Conservation (phyloP, 1,140 invertebrate species). For the Macrosteles quadrilineatus region DNA sequence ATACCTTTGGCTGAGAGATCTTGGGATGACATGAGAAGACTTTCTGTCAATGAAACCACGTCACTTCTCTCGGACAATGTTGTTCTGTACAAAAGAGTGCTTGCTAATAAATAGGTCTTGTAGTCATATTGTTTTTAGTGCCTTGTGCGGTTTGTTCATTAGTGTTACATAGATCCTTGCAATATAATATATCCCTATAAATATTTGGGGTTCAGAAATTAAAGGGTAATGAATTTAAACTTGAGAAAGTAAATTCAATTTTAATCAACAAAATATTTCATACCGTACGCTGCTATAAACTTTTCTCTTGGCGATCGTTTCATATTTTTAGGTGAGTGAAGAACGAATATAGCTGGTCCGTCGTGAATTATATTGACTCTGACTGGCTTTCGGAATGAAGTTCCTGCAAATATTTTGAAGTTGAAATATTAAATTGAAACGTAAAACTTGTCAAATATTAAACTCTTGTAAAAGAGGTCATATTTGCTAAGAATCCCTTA, state of each 20-base stretch:
- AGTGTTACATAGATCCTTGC: too few species aligned
- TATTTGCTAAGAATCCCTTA: too few species aligned
- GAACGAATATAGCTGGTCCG: background rate
- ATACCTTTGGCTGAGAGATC: constrained; percentile 54
- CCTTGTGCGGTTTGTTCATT: too few species aligned
- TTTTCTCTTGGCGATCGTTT: constrained; percentile 11
- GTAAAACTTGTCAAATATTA: too few species aligned
- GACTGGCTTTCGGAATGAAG: background rate
- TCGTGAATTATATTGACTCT: constrained; percentile 6
- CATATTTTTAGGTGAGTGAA: background rate
- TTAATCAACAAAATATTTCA: constrained; percentile 12
- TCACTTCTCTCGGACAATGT: constrained; percentile 37
- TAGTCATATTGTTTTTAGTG: too few species aligned
- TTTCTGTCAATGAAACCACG: constrained; percentile 4
- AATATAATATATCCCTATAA: too few species aligned
- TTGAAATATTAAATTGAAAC: too few species aligned
- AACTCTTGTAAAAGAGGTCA: too few species aligned
- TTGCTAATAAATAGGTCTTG: constrained; percentile 25
- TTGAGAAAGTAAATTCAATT: too few species aligned
- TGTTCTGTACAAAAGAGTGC: constrained; percentile 41
- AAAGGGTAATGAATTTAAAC: too few species aligned
- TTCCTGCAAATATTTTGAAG: constrained; percentile 3
- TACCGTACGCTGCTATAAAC: constrained; percentile 2
- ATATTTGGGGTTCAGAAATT: too few species aligned
- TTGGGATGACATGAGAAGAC: constrained; percentile 54